These are phyloP conservation scores for Scomberomorus guttatus DNA, from an alignment of 2,797 vertebrate genomes.

Conservation along the genomic window DNA sequence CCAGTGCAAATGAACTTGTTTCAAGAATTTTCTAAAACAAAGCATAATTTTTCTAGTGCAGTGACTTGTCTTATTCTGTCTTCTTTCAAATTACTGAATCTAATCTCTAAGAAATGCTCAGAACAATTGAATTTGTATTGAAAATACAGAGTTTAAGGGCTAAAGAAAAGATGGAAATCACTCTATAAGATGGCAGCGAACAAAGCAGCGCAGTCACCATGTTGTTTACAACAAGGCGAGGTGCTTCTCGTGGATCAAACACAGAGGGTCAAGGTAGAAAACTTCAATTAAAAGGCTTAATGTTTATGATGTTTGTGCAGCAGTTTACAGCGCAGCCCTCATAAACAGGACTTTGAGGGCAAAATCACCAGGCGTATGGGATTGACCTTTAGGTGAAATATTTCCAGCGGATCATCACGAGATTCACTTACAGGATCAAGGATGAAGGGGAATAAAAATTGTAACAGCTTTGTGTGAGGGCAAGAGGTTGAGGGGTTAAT, in stretches of 20 bases:
- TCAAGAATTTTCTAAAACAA: too few species aligned
- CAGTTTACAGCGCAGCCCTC: background rate
- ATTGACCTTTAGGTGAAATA: constrained; percentile 9
- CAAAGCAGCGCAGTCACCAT: too few species aligned
- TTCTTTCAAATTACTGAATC: too few species aligned
- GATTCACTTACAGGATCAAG: constrained; percentile 30
- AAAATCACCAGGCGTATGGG: background rate
- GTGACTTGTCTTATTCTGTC: too few species aligned
- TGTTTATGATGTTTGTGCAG: constrained; percentile 13
- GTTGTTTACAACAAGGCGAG: too few species aligned
- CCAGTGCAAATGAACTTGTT: too few species aligned
- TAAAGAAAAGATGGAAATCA: too few species aligned
- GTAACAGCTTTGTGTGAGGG: constrained; percentile 11
- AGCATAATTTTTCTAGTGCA: too few species aligned
- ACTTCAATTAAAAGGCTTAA: background rate
- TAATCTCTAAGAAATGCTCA: too few species aligned
- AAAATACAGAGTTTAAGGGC: too few species aligned
- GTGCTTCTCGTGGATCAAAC: background rate
- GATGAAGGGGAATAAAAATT: constrained; percentile 24
- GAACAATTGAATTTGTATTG: too few species aligned
- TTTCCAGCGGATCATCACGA: constrained; percentile 4
- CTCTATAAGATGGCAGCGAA: too few species aligned
- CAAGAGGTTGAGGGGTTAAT: constrained; percentile 29
- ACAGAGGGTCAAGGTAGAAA: background rate
- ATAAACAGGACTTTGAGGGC: background rate